Evolutionary conservation across 1,140 invertebrate species (phyloP).

Genomic region (Propsilocerus akamusi): DNA sequence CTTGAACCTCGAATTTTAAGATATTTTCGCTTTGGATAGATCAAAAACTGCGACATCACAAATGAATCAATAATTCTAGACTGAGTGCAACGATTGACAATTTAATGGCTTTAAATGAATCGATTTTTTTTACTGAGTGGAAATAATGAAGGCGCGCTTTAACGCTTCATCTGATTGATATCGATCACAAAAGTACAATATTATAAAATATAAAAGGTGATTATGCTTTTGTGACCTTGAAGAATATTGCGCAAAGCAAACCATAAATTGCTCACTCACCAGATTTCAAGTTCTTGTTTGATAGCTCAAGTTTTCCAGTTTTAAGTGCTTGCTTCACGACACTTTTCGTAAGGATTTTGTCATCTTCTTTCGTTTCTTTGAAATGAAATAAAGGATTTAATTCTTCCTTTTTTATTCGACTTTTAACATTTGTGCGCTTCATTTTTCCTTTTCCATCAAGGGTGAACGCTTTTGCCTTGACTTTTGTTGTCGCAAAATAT

Average conservation of each 20-base stretch:
- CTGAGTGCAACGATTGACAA: not conserved
- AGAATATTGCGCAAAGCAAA: constrained; percentile 10
- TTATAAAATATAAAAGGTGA: not conserved
- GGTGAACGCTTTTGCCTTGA: no score
- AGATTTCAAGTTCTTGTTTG: constrained; percentile 45
- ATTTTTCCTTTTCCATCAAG: no score
- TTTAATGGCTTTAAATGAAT: not conserved
- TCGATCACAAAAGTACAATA: not conserved
- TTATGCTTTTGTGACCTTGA: constrained; percentile 10
- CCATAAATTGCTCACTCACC: constrained; percentile 31
- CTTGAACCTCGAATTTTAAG: not conserved
- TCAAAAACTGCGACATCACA: no score
- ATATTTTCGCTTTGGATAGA: not conserved
- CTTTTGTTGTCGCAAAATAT: no score
- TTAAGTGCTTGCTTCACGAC: constrained; percentile 58
- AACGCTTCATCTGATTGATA: not conserved
- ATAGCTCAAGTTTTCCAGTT: constrained; percentile 60
- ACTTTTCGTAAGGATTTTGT: constrained; percentile 39
- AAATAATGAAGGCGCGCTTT: not conserved
- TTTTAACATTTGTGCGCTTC: constrained; percentile 5
- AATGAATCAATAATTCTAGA: not conserved
- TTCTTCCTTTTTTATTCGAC: constrained; percentile 22
- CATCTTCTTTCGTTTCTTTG: constrained; percentile 43
- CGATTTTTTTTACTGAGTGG: not conserved
- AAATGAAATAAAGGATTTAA: constrained; percentile 46